These are phyloP conservation scores for Chaenodraco wilsoni DNA, from an alignment of 2,797 vertebrate species.

Conservation along the genomic window DNA sequence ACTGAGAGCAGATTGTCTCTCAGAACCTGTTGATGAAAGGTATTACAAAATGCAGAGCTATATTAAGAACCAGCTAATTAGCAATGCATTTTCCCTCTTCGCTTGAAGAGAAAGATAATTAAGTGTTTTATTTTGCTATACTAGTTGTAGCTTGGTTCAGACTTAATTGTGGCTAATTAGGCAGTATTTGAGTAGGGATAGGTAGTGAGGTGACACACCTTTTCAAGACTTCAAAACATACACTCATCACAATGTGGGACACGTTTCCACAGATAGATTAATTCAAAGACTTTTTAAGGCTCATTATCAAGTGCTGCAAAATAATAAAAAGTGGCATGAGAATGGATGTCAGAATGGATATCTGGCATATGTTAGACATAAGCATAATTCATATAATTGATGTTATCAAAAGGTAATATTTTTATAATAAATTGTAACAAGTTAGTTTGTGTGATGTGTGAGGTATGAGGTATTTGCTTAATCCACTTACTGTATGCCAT, in stretches of 20 bases:
- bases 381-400: background rate
- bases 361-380: background rate
- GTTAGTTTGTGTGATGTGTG: background rate
- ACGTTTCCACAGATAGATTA: background rate
- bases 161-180: constrained; percentile 71
- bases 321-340: background rate
- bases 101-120: constrained; percentile 68
- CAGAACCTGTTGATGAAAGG: constrained; percentile 45
- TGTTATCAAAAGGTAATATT: background rate
- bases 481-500: no score
- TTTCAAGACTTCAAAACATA: constrained; percentile 45
- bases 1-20: constrained; percentile 16
- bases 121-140: constrained; percentile 58
- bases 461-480: no score
- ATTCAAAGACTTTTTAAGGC: background rate
- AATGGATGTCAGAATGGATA: no score
- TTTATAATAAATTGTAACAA: background rate
- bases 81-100: constrained; percentile 43
- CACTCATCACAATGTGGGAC: constrained; percentile 29
- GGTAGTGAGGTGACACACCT: constrained; percentile 55
- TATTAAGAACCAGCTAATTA: constrained; percentile 60
- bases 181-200: constrained; percentile 57
- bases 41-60: constrained; percentile 43
- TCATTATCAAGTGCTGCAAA: constrained; percentile 1
- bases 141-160: constrained; percentile 60